Evolutionary conservation across 1,140 invertebrate species (phyloP), one percentile per base, ranked within the genome.

Genomic region (Aphis gossypii): DNA sequence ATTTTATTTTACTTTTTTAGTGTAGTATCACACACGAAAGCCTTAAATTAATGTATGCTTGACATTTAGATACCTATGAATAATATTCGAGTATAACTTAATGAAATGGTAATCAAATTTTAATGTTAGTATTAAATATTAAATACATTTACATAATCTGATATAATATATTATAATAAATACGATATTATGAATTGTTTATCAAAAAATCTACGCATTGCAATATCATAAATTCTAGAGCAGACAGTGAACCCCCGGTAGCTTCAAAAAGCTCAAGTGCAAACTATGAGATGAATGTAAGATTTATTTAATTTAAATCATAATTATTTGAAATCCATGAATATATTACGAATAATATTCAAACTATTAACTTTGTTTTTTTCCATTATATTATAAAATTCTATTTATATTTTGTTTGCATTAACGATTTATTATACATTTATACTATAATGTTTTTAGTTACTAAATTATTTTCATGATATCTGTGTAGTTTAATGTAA

Each of bases 81-180:
- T 38, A 20, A 82, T 82, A 82, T 82, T 82, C 30, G 68, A 82
- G 11, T n/a, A 82, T 82, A 82, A 38, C 18, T 82, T 82, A 7
- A 82, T 82, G n/a, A 82, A 82, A 82, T 82, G 68, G n/a, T n/a
- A 82, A 82, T 38, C 35, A 35, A n/a, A 82, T n/a, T 82, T 82
- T 35, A 38, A 38, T 82, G 68, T 82, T 82, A 82, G 30, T 82
- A 82, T 82, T 35, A 82, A 82, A 35, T 82, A 82, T 11, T 38
- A 35, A 82, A 82, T 20, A 35, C 0, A 35, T 82, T 82, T 35
- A 82, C 14, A 20, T 20, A 6, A 35, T 1, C 35, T 35, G 38
- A 41, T 35, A 76, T 82, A 82, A 20, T 82, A 41, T 41, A 3
- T 41, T 41, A 41, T 41, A 35, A 35, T 35, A 35, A 41, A 41